Base-by-base conservation (phyloP, 2,888 invertebrate species). In the Sinelater perroti region DNA sequence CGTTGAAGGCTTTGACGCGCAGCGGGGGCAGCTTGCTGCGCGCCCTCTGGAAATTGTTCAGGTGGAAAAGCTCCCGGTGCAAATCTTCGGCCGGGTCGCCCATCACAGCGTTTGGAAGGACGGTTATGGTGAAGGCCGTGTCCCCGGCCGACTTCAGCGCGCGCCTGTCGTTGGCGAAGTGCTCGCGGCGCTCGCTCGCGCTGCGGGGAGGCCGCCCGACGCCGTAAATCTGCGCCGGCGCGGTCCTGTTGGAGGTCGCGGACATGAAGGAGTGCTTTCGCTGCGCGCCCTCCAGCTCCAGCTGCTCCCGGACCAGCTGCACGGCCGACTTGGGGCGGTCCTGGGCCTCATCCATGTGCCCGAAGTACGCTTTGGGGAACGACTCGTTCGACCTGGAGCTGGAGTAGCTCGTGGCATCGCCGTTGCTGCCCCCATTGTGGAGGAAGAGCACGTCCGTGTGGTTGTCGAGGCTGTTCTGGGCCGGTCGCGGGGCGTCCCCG, bases 301-400 rank as follows among this genome's bases (percentile, higher is more conserved):
- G 60, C 49, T 78, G 78, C 36, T 74, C 69, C 49, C 72, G 73
- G 7, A 79, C 71, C n/a, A 76, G 65, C 60, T 76, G 74, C 1
- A 74, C 71, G 3, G 78, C 76, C 2, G 77, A 77, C 67, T 73
- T 75, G 0, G 79, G 79, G 44, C 78, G 61, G 2, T 35, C 7
- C 0, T 16, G 16, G 0, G 45, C 45, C 7, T 57, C 56, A 10
- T 42, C 55, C 8, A 62, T 58, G 18, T 57, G 61, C 1, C 62
- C 56, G 47, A 70, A 65, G 53, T 72, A 74, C 33, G 74, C 63
- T 3, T 70, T 68, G 4, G 75, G 72, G 31, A 72, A 71, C 1
- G 74, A 72, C 51, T 70, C 68, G 6, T 67, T 66, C 3, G 71
- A 70, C 45, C 51, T 62, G 2, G 57, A 31, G 35, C 64, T 63